phyloP scores from a whole-genome alignment of 2,797 vertebrate species.

The Anguilla pacifica region DNA sequence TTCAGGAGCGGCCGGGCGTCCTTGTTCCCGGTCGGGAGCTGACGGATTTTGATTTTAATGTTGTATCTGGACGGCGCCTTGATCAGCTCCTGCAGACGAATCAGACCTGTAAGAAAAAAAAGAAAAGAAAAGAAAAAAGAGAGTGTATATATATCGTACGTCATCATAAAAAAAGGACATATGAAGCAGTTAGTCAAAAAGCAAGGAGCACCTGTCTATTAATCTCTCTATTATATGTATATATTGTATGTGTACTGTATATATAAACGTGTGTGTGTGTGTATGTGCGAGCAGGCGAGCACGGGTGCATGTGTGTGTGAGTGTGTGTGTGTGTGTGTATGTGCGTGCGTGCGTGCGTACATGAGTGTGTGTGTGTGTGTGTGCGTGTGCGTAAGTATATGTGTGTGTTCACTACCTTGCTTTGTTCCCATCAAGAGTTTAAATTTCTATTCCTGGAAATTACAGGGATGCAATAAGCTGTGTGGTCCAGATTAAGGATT shows the following conservation, averaged over 20 bases:
- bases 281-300: neutral
- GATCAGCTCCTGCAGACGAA: constrained; percentile 97
- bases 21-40: constrained; percentile 90
- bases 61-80: constrained; percentile 97
- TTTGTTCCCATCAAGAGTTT: constrained; percentile 6
- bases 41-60: constrained; percentile 98
- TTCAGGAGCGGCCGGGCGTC: constrained; percentile 93
- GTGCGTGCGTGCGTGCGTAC: neutral
- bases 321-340: neutral
- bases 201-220: neutral
- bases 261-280: neutral
- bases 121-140: no score
- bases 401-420: neutral
- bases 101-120: constrained; percentile 76
- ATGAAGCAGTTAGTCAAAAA: neutral
- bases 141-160: neutral
- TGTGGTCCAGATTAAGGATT: constrained; percentile 8
- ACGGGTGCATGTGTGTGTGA: neutral
- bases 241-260: neutral
- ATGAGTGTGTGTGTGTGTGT: neutral
- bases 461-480: constrained; percentile 3
- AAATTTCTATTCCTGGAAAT: constrained; percentile 13
- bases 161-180: neutral
- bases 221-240: neutral
- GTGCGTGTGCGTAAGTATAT: neutral